phyloP scores from a whole-genome alignment of 1,140 invertebrate genomes.

The Battus philenor region DNA sequence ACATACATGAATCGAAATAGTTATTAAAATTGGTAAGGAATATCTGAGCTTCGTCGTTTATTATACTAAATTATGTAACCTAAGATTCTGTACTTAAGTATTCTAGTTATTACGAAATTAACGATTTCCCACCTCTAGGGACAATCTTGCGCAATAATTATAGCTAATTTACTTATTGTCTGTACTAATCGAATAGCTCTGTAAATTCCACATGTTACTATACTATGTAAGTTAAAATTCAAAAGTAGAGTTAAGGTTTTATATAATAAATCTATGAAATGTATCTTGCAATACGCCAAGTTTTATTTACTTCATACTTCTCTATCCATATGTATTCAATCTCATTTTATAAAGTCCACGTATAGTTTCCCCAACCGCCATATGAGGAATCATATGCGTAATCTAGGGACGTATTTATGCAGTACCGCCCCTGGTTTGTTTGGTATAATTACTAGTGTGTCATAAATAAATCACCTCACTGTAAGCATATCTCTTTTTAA shows the following conservation, averaged over 20 bases:
- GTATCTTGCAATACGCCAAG: slow-evolving; percentile 55
- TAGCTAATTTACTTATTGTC: slow-evolving; percentile 68
- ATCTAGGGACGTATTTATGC: no score
- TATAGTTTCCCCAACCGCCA: no score
- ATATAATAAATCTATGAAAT: slow-evolving; percentile 75
- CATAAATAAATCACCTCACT: no score
- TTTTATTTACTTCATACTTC: slow-evolving; percentile 46
- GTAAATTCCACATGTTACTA: slow-evolving; percentile 74
- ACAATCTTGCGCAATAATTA: slow-evolving; percentile 70
- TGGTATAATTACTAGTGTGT: no score
- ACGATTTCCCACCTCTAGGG: slow-evolving; percentile 43
- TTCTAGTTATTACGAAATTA: slow-evolving; percentile 55
- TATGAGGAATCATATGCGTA: no score
- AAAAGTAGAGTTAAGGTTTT: slow-evolving; percentile 70
- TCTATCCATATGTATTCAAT: no score
- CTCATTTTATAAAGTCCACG: no score
- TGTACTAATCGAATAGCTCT: slow-evolving; percentile 68
- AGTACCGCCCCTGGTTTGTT: no score
- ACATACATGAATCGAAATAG: slow-evolving; percentile 62
- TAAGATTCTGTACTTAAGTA: slow-evolving; percentile 67
- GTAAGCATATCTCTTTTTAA: no score
- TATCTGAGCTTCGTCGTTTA: slow-evolving; percentile 73
- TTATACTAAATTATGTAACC: slow-evolving; percentile 48
- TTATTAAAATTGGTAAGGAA: slow-evolving; percentile 59
- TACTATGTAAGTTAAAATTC: slow-evolving; percentile 67